These are phyloP conservation scores for Stenichneumon culpator DNA, from an alignment of 2,888 invertebrate genomes.

Conservation along the genomic window DNA sequence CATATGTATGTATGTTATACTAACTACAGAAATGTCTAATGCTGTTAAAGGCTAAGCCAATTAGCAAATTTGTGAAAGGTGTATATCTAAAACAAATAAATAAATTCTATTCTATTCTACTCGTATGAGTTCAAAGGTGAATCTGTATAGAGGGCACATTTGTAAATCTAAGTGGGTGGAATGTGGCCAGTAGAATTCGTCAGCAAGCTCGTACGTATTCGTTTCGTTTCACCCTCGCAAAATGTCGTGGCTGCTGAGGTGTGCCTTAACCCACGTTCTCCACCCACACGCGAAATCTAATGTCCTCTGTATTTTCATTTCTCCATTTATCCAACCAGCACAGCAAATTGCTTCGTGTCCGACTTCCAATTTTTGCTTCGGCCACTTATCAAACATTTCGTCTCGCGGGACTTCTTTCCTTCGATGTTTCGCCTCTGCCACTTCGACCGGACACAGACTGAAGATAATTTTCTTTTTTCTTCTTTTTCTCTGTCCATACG, in stretches of 20 bases:
- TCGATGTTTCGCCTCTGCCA: background rate
- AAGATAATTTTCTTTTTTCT: background rate
- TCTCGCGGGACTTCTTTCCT: background rate
- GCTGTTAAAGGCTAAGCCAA: too few relatives aligned
- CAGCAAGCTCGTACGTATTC: slow-evolving; percentile 1
- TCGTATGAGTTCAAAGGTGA: background rate
- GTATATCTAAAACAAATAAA: too few relatives aligned
- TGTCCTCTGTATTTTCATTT: slow-evolving; percentile 42
- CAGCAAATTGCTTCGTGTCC: background rate
- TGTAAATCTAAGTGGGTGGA: background rate
- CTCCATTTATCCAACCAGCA: background rate
- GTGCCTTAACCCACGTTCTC: slow-evolving; percentile 13
- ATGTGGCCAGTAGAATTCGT: background rate
- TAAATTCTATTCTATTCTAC: too few relatives aligned
- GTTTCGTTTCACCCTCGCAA: slow-evolving; percentile 6
- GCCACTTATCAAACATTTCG: slow-evolving; percentile 43
- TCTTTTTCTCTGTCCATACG: background rate
- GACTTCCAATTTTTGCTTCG: slow-evolving; percentile 11
- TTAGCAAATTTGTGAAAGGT: too few relatives aligned
- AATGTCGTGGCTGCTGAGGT: slow-evolving; percentile 27
- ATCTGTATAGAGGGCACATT: background rate
- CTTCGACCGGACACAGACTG: background rate
- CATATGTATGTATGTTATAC: too few relatives aligned
- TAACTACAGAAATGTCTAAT: too few relatives aligned
- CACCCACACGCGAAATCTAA: slow-evolving; percentile 29